phyloP scores from a whole-genome alignment of 2,797 vertebrate genomes.

The Pelobates cultripes region DNA sequence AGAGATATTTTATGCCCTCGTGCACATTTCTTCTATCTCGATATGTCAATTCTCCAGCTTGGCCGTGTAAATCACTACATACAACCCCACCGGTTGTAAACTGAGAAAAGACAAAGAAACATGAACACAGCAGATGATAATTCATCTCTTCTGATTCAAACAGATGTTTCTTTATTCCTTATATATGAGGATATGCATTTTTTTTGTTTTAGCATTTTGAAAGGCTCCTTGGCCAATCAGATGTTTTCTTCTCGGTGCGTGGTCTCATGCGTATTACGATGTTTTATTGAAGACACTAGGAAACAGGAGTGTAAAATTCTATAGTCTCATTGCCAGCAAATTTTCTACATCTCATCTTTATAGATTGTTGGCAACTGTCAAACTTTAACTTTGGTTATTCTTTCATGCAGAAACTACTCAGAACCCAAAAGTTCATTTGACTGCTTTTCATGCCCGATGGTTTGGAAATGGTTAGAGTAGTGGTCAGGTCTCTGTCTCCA shows the following conservation, averaged over 20 bases:
- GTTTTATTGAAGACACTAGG: not conserved
- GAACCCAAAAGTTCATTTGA: too few species aligned
- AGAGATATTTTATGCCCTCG: conserved; percentile 47
- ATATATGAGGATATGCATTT: conserved; percentile 43
- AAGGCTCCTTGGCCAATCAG: conserved; percentile 21
- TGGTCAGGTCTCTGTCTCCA: too few species aligned
- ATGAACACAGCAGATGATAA: conserved; percentile 41
- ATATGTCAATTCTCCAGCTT: conserved; percentile 38
- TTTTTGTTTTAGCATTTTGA: not conserved
- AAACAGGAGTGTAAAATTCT: not conserved
- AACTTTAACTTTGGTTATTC: too few species aligned
- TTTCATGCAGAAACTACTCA: too few species aligned
- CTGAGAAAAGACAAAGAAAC: conserved; percentile 30
- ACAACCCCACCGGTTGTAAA: conserved; percentile 33
- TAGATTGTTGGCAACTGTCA: not conserved
- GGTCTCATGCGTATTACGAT: not conserved
- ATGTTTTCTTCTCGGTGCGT: not conserved
- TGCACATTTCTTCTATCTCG: conserved; percentile 36
- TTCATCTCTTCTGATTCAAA: conserved; percentile 35
- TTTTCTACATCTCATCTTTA: not conserved
- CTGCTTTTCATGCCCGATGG: too few species aligned
- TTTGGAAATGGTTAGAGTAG: too few species aligned
- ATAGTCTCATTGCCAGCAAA: not conserved
- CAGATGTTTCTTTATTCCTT: conserved; percentile 47
- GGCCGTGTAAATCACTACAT: conserved; percentile 42